phyloP scores from a whole-genome alignment of 2,888 invertebrate genomes.

The Brenthis hecate region DNA sequence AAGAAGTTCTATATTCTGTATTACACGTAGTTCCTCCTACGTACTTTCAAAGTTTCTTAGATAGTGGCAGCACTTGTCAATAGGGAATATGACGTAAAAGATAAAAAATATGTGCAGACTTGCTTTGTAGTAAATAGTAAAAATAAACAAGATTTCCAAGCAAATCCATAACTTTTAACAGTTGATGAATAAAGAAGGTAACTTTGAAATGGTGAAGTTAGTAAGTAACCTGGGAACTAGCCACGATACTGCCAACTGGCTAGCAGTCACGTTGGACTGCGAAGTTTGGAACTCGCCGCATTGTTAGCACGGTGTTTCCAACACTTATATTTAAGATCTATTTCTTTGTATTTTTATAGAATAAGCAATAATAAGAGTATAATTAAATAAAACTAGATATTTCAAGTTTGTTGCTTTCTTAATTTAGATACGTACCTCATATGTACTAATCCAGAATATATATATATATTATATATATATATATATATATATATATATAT shows the following conservation, averaged over 20 bases:
- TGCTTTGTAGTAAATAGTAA: not conserved
- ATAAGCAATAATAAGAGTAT: not conserved
- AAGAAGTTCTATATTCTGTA: too few relatives aligned
- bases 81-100: too few relatives aligned
- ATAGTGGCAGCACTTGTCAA: too few relatives aligned
- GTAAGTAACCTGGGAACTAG: conserved; percentile 21
- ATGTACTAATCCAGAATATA: too few relatives aligned
- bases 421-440: too few relatives aligned
- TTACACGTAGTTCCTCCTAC: too few relatives aligned
- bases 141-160: conserved; percentile 8
- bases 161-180: conserved; percentile 9
- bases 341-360: not conserved
- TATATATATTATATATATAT: too few relatives aligned
- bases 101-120: too few relatives aligned
- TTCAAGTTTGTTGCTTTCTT: too few relatives aligned
- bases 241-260: conserved; percentile 25
- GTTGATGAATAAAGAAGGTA: conserved; percentile 17
- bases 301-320: conserved; percentile 37
- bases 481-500: too few relatives aligned
- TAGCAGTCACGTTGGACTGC: conserved; percentile 16
- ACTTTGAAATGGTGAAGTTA: conserved; percentile 17
- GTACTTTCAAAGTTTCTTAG: too few relatives aligned
- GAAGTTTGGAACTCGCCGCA: conserved; percentile 25
- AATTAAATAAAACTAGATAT: not conserved
- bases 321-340: conserved; percentile 17